Conservation (phyloP, 2,888 invertebrate genomes). For the Cryptocephalus primarius region DNA sequence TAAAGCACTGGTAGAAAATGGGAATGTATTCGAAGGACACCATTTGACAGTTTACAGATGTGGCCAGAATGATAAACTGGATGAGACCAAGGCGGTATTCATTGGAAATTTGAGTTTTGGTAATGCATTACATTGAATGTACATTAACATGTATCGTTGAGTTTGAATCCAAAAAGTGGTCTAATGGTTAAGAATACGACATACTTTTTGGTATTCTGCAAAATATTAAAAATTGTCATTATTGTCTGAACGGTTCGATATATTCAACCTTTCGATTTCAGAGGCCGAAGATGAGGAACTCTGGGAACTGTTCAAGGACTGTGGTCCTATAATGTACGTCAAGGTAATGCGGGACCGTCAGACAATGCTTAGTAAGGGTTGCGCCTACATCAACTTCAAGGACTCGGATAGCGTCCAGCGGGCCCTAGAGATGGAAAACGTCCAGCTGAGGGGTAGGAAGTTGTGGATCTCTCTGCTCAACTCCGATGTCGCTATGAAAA, state of each 20-base stretch:
- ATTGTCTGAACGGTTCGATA: too few relatives aligned
- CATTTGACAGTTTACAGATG: slow-evolving; percentile 56
- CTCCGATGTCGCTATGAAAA: slow-evolving; percentile 26
- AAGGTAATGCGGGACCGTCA: slow-evolving; percentile 56
- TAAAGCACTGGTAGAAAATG: slow-evolving; percentile 57
- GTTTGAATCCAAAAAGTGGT: too few relatives aligned
- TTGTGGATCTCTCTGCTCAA: slow-evolving; percentile 47
- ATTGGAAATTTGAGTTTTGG: slow-evolving; percentile 65
- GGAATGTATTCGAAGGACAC: slow-evolving; percentile 48
- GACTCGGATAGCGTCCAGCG: slow-evolving; percentile 53
- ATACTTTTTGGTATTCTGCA: neutral
- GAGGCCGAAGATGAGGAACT: slow-evolving; percentile 58
- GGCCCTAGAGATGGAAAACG: slow-evolving; percentile 52
- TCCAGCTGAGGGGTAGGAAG: slow-evolving; percentile 46
- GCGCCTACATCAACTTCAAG: slow-evolving; percentile 67
- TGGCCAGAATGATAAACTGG: slow-evolving; percentile 37
- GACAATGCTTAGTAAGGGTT: slow-evolving; percentile 65
- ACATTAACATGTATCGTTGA: slow-evolving; percentile 4
- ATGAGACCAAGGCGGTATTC: slow-evolving; percentile 56
- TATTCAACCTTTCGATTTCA: slow-evolving; percentile 19
- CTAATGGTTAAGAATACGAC: too few relatives aligned
- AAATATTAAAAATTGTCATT: too few relatives aligned
- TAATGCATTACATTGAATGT: slow-evolving; percentile 29
- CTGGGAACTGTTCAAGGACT: slow-evolving; percentile 54
- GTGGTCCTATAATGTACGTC: slow-evolving; percentile 60